These are phyloP conservation scores for Baronia brevicornis DNA, from an alignment of 2,888 invertebrate genomes.

Conservation along the genomic window DNA sequence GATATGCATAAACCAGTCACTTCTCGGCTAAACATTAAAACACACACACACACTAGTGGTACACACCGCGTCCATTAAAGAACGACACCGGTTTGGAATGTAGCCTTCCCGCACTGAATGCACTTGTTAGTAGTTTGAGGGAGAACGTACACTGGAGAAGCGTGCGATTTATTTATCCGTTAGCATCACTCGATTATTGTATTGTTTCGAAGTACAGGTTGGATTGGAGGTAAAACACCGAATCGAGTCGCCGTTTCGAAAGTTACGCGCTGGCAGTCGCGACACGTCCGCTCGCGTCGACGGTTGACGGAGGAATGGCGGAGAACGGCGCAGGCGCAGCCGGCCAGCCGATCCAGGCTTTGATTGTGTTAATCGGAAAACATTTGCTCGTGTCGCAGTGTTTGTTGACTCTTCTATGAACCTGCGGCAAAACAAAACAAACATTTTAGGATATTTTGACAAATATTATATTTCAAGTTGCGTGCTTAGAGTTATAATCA, in stretches of 20 bases:
- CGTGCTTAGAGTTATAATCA: too few relatives aligned
- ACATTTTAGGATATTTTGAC: conserved; percentile 3
- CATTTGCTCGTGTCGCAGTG: conserved; percentile 20
- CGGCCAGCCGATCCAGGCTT: conserved; percentile 46
- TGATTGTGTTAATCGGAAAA: conserved; percentile 40
- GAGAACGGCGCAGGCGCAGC: conserved; percentile 30
- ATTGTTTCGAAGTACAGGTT: conserved; percentile 25
- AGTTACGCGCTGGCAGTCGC: conserved; percentile 20
- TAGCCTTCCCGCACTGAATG: conserved; percentile 62
- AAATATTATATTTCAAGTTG: neutral
- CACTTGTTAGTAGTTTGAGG: conserved; percentile 52
- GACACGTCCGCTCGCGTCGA: conserved; percentile 37
- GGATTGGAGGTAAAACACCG: conserved; percentile 35
- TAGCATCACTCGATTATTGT: conserved; percentile 29
- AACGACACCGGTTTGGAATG: conserved; percentile 74
- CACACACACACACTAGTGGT: conserved; percentile 56
- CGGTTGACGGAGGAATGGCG: conserved; percentile 48
- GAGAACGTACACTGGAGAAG: conserved; percentile 34
- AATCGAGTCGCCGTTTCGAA: conserved; percentile 32
- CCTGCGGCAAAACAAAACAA: conserved; percentile 26
- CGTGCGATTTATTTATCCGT: conserved; percentile 27
- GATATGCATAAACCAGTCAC: conserved; percentile 44
- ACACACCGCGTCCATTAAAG: conserved; percentile 68
- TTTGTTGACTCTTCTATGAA: conserved; percentile 22
- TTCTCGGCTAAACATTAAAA: conserved; percentile 48